These are phyloP conservation scores for Tholera decimalis DNA, from an alignment of 2,888 invertebrate genomes.

Conservation along the genomic window DNA sequence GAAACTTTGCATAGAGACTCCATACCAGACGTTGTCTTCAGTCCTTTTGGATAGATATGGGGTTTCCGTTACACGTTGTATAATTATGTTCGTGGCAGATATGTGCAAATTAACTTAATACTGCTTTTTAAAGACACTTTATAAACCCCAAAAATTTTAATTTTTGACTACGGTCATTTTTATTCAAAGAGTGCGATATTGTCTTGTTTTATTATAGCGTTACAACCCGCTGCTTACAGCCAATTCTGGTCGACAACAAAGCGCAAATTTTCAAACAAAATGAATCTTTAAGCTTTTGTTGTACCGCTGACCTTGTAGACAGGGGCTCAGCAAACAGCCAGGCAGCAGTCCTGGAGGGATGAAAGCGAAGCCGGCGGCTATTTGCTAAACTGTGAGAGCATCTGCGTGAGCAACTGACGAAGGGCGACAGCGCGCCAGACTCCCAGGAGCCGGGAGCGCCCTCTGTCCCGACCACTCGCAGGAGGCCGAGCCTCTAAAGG, in stretches of 20 bases:
- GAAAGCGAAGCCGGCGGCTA: constrained; percentile 54
- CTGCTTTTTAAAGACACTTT: no score
- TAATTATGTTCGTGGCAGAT: no score
- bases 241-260: neutral
- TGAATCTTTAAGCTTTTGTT: constrained; percentile 17
- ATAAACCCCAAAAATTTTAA: no score
- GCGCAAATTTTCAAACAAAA: constrained; percentile 4
- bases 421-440: constrained; percentile 53
- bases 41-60: no score
- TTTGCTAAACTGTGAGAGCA: constrained; percentile 46
- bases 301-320: constrained; percentile 8
- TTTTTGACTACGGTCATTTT: no score
- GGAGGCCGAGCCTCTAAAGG: neutral
- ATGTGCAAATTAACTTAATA: no score
- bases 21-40: no score
- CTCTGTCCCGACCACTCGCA: neutral
- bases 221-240: neutral
- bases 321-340: constrained; percentile 16
- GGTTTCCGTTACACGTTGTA: no score
- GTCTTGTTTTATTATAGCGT: no score
- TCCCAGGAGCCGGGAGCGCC: constrained; percentile 6
- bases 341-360: constrained; percentile 19
- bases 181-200: no score
- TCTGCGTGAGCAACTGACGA: constrained; percentile 44
- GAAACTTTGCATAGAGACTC: no score